phyloP scores from a whole-genome alignment of 2,797 vertebrate genomes.

The Valencia hispanica region DNA sequence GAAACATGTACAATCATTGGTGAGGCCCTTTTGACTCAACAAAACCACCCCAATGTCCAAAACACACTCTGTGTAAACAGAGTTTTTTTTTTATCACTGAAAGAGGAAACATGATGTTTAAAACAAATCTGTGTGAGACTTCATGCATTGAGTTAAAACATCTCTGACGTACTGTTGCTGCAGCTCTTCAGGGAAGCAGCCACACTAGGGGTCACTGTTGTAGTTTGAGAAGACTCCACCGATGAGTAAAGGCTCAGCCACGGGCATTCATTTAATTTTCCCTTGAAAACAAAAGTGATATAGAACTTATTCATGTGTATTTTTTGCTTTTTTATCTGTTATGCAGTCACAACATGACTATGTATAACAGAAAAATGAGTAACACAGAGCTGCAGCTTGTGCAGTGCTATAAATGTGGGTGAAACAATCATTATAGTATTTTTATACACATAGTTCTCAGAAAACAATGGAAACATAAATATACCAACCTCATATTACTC shows the following conservation, averaged over 20 bases:
- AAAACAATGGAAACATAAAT: background rate
- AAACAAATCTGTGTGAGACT: conserved; percentile 11
- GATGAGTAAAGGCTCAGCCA: conserved; percentile 9
- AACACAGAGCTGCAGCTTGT: background rate
- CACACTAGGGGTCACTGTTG: conserved; percentile 99
- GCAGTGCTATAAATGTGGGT: background rate
- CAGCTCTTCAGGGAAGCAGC: conserved; percentile 58
- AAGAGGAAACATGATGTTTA: background rate
- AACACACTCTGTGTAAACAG: conserved; percentile 11
- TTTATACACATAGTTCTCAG: background rate
- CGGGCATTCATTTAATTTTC: conserved; percentile 14
- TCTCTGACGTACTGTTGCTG: background rate
- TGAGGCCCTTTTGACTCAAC: conserved; percentile 15
- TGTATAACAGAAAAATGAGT: background rate
- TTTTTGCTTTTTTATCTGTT: background rate
- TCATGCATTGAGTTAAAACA: background rate
- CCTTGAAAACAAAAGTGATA: background rate
- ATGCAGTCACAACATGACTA: no score
- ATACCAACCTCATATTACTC: conserved; percentile 55
- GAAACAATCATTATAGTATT: background rate
- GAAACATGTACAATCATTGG: background rate
- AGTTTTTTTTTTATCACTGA: conserved; percentile 7
- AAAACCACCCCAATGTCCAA: conserved; percentile 34
- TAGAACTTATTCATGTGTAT: background rate
- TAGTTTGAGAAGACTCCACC: conserved; percentile 77